Evolutionary conservation across 23 tunicate genomes (phyloP).

Genomic region (Styela plicata): DNA sequence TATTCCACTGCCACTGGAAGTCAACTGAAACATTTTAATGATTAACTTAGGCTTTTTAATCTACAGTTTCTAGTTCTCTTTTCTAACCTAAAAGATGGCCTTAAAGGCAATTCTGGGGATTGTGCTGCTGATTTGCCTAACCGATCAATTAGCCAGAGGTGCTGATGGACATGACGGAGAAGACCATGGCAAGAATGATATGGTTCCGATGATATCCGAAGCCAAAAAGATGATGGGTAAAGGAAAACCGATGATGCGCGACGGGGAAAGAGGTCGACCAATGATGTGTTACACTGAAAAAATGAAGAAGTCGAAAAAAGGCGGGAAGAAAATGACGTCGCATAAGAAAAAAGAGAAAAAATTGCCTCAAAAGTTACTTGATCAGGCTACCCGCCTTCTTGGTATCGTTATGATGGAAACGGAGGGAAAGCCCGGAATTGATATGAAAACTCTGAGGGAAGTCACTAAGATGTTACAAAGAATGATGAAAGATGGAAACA

Average conservation of each 20-base stretch:
- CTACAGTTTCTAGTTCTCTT: background rate
- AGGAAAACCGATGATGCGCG: background rate
- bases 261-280: conserved; percentile 1
- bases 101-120: background rate
- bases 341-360: background rate
- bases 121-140: background rate
- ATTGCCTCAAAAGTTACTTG: background rate
- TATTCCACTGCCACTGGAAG: too few relatives aligned
- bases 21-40: too few relatives aligned
- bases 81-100: background rate
- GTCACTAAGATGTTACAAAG: background rate
- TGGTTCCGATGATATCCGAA: background rate
- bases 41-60: too few relatives aligned
- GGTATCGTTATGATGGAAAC: background rate
- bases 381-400: background rate
- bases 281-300: conserved; percentile 17
- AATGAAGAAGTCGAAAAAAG: background rate
- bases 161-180: background rate
- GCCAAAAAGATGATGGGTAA: background rate
- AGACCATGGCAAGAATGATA: background rate
- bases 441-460: conserved; percentile 6
- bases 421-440: background rate
- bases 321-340: background rate
- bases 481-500: background rate
- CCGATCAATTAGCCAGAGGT: background rate